Conservation (phyloP, 2,113 vertebrate species). For the Ctenodactylus gundi region DNA sequence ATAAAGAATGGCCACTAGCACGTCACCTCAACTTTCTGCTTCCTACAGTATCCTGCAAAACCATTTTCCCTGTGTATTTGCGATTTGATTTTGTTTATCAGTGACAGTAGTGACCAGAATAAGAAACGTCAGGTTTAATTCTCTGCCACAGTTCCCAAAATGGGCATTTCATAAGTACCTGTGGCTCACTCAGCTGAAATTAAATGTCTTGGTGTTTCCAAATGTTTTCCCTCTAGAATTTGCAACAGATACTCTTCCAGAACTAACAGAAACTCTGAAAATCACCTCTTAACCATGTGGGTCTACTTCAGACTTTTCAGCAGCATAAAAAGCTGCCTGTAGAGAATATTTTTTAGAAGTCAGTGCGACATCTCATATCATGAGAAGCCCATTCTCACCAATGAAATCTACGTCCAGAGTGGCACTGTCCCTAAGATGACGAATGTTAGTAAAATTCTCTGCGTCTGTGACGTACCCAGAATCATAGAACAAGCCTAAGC, state of each 20-base stretch:
- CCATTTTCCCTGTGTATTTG: slow-evolving; percentile 45
- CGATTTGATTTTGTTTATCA: slow-evolving; percentile 74
- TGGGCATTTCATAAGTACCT: slow-evolving; percentile 67
- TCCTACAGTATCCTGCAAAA: not conserved
- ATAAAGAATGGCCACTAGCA: not conserved
- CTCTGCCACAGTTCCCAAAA: slow-evolving; percentile 62
- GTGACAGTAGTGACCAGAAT: slow-evolving; percentile 67
- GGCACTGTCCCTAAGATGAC: not conserved
- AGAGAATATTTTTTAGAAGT: not conserved
- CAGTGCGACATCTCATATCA: not conserved
- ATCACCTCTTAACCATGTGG: not conserved
- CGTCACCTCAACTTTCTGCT: not conserved
- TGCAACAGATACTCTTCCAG: slow-evolving; percentile 28
- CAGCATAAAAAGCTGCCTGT: not conserved
- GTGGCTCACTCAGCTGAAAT: slow-evolving; percentile 68
- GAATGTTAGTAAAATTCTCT: not conserved
- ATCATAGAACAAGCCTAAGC: not conserved
- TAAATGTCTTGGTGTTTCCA: slow-evolving; percentile 66
- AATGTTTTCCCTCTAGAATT: slow-evolving; percentile 61
- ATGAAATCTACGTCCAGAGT: not conserved
- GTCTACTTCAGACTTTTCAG: not conserved
- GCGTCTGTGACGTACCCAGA: not conserved
- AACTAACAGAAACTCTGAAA: slow-evolving; percentile 7
- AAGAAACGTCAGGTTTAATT: slow-evolving; percentile 68
- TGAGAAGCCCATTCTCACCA: not conserved